Evolutionary conservation across 2,113 vertebrate species (phyloP).

Genomic region (Proteles cristata): DNA sequence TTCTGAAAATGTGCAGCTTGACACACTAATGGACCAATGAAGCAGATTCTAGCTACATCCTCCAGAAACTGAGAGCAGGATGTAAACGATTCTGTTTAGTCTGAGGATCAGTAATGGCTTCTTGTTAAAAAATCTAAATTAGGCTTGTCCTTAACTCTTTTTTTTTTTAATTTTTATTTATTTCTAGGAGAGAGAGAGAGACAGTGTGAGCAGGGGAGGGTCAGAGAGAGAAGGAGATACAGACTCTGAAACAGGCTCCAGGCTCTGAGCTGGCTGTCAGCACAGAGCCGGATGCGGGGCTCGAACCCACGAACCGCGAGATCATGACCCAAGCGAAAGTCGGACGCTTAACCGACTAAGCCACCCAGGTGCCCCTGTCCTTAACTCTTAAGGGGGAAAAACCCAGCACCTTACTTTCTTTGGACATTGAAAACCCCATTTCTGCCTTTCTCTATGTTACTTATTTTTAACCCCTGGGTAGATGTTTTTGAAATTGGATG

Average conservation of each 20-base stretch:
- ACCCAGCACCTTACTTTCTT: neutral
- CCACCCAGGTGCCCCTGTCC: neutral
- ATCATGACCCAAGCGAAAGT: too few species aligned
- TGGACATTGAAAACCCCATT: neutral
- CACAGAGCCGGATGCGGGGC: too few species aligned
- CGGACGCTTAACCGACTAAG: too few species aligned
- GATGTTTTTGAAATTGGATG: neutral
- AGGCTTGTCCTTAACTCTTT: neutral
- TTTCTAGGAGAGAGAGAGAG: too few species aligned
- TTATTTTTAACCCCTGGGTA: neutral
- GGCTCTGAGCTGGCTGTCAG: too few species aligned
- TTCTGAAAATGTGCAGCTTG: neutral
- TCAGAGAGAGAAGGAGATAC: too few species aligned
- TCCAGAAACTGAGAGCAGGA: neutral
- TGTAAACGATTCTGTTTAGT: neutral
- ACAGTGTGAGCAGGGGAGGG: too few species aligned
- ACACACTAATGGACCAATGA: neutral
- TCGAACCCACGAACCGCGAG: too few species aligned
- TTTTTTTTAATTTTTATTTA: too few species aligned
- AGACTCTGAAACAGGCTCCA: too few species aligned
- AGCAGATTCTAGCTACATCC: neutral
- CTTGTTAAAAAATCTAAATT: slow-evolving; percentile 21
- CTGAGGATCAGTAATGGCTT: neutral
- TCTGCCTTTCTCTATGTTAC: neutral
- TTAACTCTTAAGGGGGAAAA: neutral